phyloP scores from a whole-genome alignment of 2,113 vertebrate species.

The Antigone vipio region DNA sequence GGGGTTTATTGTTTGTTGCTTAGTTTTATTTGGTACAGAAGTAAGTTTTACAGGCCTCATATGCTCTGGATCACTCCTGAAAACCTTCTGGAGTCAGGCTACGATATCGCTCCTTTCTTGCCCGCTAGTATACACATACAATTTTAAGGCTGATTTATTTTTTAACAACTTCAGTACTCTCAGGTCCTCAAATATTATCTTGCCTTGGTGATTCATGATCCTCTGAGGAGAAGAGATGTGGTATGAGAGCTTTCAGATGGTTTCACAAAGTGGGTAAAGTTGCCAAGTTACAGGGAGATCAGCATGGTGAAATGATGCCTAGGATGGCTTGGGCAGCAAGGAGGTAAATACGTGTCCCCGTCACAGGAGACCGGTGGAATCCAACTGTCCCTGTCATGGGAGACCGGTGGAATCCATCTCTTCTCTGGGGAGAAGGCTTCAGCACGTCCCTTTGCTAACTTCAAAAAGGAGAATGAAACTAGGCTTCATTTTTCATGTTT shows the following conservation, averaged over 20 bases:
- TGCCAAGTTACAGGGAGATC: background rate
- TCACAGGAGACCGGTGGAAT: background rate
- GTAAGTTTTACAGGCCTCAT: background rate
- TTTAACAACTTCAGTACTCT: constrained; percentile 23
- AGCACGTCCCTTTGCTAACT: background rate
- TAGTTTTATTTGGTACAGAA: constrained; percentile 10
- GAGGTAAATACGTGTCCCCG: background rate
- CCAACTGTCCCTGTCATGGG: background rate
- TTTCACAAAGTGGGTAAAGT: background rate
- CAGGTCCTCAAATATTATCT: constrained; percentile 8
- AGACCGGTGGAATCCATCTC: background rate
- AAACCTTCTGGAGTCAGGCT: background rate
- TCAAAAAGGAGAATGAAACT: background rate
- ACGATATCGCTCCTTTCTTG: background rate
- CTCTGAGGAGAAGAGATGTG: background rate
- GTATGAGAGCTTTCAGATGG: background rate
- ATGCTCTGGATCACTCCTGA: background rate
- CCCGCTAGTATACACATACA: background rate
- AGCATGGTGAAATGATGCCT: background rate
- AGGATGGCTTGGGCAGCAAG: background rate
- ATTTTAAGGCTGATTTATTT: constrained; percentile 37
- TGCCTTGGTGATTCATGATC: constrained; percentile 12
- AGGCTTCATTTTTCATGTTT: background rate
- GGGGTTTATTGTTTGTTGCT: background rate
- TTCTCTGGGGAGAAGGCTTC: background rate